phyloP scores from a whole-genome alignment of 2,797 vertebrate genomes.

The Falco peregrinus region DNA sequence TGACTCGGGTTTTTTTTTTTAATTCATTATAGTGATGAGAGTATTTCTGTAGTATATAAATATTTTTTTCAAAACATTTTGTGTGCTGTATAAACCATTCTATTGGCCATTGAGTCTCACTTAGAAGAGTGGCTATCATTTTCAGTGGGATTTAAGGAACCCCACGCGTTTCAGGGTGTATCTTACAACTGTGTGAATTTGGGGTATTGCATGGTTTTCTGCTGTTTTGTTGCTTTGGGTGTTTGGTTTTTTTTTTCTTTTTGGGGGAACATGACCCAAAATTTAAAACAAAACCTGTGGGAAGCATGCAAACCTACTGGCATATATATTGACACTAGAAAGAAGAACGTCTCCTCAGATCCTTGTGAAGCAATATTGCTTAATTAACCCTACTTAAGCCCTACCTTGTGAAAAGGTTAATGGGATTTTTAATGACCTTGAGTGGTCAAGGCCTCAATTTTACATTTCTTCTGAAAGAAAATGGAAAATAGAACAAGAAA shows the following conservation, averaged over 20 bases:
- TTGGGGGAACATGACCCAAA: not conserved
- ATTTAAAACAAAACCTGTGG: not conserved
- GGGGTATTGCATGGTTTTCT: not conserved
- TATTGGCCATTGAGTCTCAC: not conserved
- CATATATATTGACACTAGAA: conserved; percentile 27
- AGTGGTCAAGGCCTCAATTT: conserved; percentile 74
- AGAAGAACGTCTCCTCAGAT: conserved; percentile 61
- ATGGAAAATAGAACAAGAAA: conserved; percentile 70
- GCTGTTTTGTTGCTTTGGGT: not conserved
- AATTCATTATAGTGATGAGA: conserved; percentile 26
- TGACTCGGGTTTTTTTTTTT: conserved; percentile 50
- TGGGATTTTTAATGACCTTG: conserved; percentile 74
- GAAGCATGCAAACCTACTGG: not conserved
- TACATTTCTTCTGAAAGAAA: conserved; percentile 69
- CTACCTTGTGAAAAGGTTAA: conserved; percentile 73
- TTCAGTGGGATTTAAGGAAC: not conserved
- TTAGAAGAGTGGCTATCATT: not conserved
- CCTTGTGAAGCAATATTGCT: conserved; percentile 66
- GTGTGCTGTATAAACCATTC: not conserved
- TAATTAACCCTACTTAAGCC: conserved; percentile 74
- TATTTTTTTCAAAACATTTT: not conserved
- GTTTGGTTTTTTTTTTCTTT: not conserved
- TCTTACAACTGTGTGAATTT: not conserved
- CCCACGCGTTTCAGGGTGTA: not conserved
- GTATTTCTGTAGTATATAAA: conserved; percentile 11